A percentile compares a stretch with the other conserved stretches of the same genome.
Evolutionary conservation across 2,888 invertebrate species (phyloP).

Genomic region (Salticus scenicus): DNA sequence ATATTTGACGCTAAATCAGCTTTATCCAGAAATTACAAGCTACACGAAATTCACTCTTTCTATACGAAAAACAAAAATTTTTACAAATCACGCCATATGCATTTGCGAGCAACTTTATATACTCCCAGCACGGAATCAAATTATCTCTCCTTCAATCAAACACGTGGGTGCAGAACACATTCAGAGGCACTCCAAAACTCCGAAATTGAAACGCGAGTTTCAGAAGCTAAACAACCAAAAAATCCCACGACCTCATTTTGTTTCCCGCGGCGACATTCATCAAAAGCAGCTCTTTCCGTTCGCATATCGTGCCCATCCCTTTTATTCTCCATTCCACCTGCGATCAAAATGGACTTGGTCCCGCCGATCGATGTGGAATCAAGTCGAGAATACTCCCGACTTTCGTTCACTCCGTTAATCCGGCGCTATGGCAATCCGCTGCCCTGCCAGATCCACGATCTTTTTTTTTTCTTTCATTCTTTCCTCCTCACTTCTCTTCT

Average conservation of each 20-base stretch:
- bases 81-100: too few relatives aligned
- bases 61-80: too few relatives aligned
- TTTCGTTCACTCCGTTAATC: conserved; percentile 8
- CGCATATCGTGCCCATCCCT: not conserved
- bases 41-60: too few relatives aligned
- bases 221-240: conserved; percentile 14
- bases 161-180: not conserved
- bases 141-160: not conserved
- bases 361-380: conserved; percentile 62
- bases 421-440: conserved; percentile 8
- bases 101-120: too few relatives aligned
- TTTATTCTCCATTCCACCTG: not conserved
- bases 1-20: too few relatives aligned
- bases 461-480: conserved; percentile 15
- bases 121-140: not conserved
- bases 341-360: conserved; percentile 15
- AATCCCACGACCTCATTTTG: conserved; percentile 2
- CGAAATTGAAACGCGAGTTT: conserved; percentile 8
- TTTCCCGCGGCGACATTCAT: conserved; percentile 54
- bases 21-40: too few relatives aligned
- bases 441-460: not conserved
- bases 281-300: conserved; percentile 29
- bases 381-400: conserved; percentile 29
- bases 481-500: conserved; percentile 29
- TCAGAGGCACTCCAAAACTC: not conserved